These are phyloP conservation scores for Eremophila alpestris DNA, from an alignment of 2,797 vertebrate species.

Conservation along the genomic window DNA sequence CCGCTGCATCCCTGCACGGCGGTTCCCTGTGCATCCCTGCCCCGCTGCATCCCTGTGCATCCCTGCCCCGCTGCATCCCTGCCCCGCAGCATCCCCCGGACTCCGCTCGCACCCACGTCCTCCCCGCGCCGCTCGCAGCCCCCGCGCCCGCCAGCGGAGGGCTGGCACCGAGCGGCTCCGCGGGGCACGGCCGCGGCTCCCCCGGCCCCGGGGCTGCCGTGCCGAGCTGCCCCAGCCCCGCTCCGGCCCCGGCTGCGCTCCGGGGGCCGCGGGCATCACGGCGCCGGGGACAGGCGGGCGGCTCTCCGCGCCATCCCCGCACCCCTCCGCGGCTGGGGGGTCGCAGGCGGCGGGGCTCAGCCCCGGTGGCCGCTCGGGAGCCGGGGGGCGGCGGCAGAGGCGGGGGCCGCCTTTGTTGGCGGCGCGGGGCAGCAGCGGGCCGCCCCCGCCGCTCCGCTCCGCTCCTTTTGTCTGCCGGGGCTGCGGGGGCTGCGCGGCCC, in stretches of 20 bases:
- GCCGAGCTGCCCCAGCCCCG: background rate
- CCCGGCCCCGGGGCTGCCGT: background rate
- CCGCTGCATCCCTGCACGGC: background rate
- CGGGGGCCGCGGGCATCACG: background rate
- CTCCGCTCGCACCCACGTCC: background rate
- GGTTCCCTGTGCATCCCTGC: too few relatives aligned
- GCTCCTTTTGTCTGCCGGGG: background rate
- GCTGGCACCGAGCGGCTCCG: background rate
- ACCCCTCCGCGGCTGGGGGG: background rate
- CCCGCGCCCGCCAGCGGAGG: background rate
- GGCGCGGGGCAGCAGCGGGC: background rate
- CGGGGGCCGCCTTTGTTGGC: background rate
- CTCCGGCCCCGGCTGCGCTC: too few relatives aligned
- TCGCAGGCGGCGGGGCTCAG: background rate
- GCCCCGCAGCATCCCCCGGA: background rate
- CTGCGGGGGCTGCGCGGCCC: background rate
- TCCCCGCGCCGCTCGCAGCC: background rate
- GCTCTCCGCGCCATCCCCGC: background rate
- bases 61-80: background rate
- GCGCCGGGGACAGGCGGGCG: background rate
- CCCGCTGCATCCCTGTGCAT: background rate
- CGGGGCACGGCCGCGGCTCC: background rate
- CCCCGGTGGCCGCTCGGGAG: background rate
- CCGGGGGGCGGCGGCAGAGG: background rate
- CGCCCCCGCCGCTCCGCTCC: background rate